These are phyloP conservation scores for Sitophilus oryzae DNA, from an alignment of 1,140 invertebrate species.

Conservation along the genomic window DNA sequence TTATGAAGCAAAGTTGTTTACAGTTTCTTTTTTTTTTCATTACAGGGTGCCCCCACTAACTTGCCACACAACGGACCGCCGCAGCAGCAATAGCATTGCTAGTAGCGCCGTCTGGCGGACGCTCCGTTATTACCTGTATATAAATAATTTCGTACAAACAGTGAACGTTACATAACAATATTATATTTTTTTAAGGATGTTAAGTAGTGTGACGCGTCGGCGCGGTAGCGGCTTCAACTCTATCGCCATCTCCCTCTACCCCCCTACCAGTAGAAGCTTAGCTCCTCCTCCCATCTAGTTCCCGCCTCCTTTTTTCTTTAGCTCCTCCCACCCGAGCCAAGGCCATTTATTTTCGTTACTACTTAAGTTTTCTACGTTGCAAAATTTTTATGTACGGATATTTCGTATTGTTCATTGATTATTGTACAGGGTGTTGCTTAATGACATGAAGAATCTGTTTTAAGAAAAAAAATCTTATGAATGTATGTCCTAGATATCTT, in stretches of 20 bases:
- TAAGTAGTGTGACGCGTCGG: conserved; percentile 30
- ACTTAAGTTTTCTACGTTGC: too few relatives aligned
- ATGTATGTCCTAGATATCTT: too few relatives aligned
- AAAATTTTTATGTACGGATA: too few relatives aligned
- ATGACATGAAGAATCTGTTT: too few relatives aligned
- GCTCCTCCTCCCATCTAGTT: neutral
- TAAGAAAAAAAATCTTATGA: too few relatives aligned
- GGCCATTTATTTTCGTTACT: neutral
- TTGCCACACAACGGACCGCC: conserved; percentile 43
- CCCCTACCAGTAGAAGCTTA: too few relatives aligned
- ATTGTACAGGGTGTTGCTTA: too few relatives aligned
- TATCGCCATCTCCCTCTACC: neutral
- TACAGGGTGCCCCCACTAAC: conserved; percentile 43
- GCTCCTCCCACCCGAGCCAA: neutral
- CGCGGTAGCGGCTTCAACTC: neutral
- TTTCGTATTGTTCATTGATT: too few relatives aligned
- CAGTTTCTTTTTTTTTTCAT: conserved; percentile 12
- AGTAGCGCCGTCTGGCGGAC: conserved; percentile 26
- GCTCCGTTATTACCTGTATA: conserved; percentile 36
- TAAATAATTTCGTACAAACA: conserved; percentile 39
- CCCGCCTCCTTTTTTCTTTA: neutral
- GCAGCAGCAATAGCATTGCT: conserved; percentile 45
- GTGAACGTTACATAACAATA: conserved; percentile 36
- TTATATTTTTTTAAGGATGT: conserved; percentile 43
- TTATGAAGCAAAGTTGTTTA: neutral